phyloP scores from a whole-genome alignment of 2,113 vertebrate genomes.

The Paramisgurnus dabryanus region DNA sequence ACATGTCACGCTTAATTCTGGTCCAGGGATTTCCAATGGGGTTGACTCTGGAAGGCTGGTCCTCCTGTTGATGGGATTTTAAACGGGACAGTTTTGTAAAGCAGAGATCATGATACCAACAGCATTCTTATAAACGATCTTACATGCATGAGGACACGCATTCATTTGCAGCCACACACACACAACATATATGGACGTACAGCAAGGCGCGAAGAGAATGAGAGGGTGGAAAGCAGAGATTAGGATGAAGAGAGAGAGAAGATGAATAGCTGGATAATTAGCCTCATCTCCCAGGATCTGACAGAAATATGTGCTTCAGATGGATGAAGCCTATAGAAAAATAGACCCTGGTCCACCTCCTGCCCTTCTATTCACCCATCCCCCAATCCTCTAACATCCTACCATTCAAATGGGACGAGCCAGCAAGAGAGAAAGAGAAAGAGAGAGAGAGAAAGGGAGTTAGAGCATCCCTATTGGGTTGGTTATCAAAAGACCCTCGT shows the following conservation, averaged over 20 bases:
- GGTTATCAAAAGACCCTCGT: slow-evolving; percentile 35
- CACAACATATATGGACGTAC: slow-evolving; percentile 46
- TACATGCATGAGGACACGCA: slow-evolving; percentile 59
- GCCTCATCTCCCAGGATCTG: slow-evolving; percentile 59
- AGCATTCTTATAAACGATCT: slow-evolving; percentile 53
- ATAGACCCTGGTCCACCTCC: slow-evolving; percentile 44
- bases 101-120: slow-evolving; percentile 53
- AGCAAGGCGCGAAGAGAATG: slow-evolving; percentile 10
- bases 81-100: slow-evolving; percentile 49
- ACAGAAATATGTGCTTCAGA: slow-evolving; percentile 59
- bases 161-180: slow-evolving; percentile 50
- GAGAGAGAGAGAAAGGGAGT: not conserved
- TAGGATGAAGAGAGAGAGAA: slow-evolving; percentile 58
- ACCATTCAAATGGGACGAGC: slow-evolving; percentile 44
- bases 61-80: slow-evolving; percentile 51
- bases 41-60: slow-evolving; percentile 46
- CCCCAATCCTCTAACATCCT: slow-evolving; percentile 28
- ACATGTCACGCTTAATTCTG: slow-evolving; percentile 55
- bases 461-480: slow-evolving; percentile 44
- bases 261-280: slow-evolving; percentile 58
- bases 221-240: slow-evolving; percentile 47
- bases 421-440: not conserved
- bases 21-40: slow-evolving; percentile 52
- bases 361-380: slow-evolving; percentile 27
- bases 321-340: slow-evolving; percentile 57